Percentiles rank a stretch among this genome's conserved stretches.
Evolutionary conservation across 1,140 invertebrate genomes (phyloP).

Genomic region (Colletes gigas): DNA sequence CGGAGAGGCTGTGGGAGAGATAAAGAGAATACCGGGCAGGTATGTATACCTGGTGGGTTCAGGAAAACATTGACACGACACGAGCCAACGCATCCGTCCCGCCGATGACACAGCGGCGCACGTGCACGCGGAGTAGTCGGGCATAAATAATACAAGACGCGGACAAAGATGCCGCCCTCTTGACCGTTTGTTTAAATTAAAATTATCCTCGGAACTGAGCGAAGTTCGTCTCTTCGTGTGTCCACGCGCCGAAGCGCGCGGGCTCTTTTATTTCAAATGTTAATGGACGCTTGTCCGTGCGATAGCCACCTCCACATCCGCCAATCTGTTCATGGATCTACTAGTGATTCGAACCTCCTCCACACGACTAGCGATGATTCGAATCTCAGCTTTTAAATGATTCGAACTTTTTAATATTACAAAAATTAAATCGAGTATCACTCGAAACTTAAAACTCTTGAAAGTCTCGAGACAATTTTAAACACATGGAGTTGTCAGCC

Average conservation of each 20-base stretch:
- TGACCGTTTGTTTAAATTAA: constrained; percentile 82
- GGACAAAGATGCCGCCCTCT: constrained; percentile 81
- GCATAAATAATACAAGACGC: constrained; percentile 81
- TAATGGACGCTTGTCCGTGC: constrained; percentile 68
- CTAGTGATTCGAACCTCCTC: too few relatives aligned
- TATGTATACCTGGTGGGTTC: constrained; percentile 70
- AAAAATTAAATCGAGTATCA: too few relatives aligned
- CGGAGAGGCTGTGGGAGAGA: constrained; percentile 14
- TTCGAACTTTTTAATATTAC: too few relatives aligned
- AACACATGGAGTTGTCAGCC: too few relatives aligned
- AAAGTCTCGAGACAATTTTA: too few relatives aligned
- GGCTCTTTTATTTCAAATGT: constrained; percentile 79
- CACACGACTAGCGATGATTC: too few relatives aligned
- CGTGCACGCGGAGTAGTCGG: constrained; percentile 76
- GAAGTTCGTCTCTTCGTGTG: constrained; percentile 66
- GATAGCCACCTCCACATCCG: not conserved
- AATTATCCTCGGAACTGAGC: constrained; percentile 71
- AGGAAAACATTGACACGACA: constrained; percentile 77
- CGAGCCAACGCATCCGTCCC: constrained; percentile 74
- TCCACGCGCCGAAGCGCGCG: constrained; percentile 38
- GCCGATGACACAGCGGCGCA: constrained; percentile 80
- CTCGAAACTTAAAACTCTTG: too few relatives aligned
- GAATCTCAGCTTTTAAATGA: too few relatives aligned
- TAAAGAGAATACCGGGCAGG: constrained; percentile 36
- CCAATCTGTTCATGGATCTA: not conserved